Conservation (phyloP, 2,797 vertebrate genomes). For the Pangasius sanitwongsei region DNA sequence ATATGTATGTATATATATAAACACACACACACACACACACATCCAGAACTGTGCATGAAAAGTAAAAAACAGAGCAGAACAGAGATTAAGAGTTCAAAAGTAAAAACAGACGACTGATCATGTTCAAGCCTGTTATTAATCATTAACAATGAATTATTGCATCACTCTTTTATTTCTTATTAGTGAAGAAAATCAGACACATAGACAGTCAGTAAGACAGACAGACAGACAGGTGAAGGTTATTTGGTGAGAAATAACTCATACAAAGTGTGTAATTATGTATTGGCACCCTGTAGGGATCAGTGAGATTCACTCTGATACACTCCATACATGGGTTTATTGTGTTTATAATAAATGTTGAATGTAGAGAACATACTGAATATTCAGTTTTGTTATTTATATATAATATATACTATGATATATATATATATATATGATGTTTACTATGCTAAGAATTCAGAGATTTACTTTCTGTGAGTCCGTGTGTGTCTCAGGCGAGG, state of each 20-base stretch:
- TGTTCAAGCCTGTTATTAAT: neutral
- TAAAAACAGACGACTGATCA: neutral
- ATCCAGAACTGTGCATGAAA: neutral
- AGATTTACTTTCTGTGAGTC: too few species aligned
- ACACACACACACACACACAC: slow-evolving; percentile 17
- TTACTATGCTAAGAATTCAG: too few species aligned
- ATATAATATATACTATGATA: too few species aligned
- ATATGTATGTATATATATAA: neutral
- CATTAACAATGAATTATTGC: neutral
- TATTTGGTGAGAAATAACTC: neutral
- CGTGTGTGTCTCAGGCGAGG: too few species aligned
- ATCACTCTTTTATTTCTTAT: neutral
- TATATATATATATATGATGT: too few species aligned
- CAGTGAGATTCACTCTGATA: neutral
- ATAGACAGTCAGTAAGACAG: neutral
- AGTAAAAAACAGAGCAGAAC: neutral
- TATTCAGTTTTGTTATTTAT: neutral
- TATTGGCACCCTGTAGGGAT: neutral
- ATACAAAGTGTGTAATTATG: neutral
- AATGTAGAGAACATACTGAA: neutral
- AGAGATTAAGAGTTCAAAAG: neutral
- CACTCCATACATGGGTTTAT: neutral
- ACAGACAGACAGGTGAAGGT: slow-evolving; percentile 5
- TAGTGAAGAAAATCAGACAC: neutral
- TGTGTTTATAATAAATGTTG: neutral